These are phyloP conservation scores for Metacarcinus magister DNA, from an alignment of 2,888 invertebrate species.

Conservation along the genomic window DNA sequence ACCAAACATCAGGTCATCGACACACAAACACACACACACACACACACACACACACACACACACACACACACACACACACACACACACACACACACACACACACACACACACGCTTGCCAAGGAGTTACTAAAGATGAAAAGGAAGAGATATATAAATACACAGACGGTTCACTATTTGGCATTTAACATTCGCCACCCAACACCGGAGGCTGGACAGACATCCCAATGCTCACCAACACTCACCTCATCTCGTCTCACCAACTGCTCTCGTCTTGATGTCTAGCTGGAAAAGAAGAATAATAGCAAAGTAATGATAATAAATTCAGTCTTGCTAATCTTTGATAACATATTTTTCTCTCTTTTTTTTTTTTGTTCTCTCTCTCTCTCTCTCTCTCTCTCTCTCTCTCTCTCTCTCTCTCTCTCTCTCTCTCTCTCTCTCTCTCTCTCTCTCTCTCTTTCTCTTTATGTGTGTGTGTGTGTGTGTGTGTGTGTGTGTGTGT, in stretches of 20 bases:
- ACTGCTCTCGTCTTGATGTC: background rate
- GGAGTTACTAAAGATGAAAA: background rate
- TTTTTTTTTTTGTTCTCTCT: background rate
- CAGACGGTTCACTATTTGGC: no score
- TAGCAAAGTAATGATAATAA: background rate
- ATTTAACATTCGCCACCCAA: background rate
- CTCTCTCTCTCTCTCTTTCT: slow-evolving; percentile 50
- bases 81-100: no score
- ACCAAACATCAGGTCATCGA: background rate
- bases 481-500: background rate
- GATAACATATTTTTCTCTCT: background rate
- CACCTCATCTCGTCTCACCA: background rate
- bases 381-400: background rate
- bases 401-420: slow-evolving; percentile 18
- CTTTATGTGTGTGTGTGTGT: background rate
- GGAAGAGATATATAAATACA: no score
- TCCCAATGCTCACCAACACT: no score
- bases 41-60: background rate
- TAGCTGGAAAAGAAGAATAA: background rate
- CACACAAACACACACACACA: background rate
- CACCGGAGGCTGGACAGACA: background rate
- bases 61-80: background rate
- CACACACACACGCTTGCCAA: no score
- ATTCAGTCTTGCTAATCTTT: background rate
- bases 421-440: slow-evolving; percentile 57